Conservation (phyloP, 2,888 invertebrate species). For the Synergus japonicus region DNA sequence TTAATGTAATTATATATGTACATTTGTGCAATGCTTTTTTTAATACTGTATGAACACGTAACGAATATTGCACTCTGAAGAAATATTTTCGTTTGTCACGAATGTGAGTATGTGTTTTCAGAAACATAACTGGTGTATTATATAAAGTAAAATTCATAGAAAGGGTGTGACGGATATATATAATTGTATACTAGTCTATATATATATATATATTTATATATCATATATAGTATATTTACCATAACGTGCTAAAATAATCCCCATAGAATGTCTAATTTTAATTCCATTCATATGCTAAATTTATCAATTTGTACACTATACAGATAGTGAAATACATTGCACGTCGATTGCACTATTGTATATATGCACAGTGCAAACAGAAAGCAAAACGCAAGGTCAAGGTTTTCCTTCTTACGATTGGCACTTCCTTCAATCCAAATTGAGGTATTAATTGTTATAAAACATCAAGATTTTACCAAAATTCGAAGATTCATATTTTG, state of each 20-base stretch:
- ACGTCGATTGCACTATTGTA: slow-evolving; percentile 1
- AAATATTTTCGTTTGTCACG: neutral
- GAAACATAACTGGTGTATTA: neutral
- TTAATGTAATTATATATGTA: too few species aligned
- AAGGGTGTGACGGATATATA: neutral
- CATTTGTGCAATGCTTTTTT: too few species aligned
- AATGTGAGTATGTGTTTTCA: too few species aligned
- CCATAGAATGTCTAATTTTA: neutral
- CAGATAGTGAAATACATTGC: neutral
- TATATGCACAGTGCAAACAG: neutral
- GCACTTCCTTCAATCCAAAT: neutral
- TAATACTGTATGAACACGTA: neutral
- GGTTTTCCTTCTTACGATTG: neutral
- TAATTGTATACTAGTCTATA: neutral
- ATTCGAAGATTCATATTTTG: too few species aligned
- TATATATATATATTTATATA: neutral
- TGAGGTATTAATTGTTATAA: neutral
- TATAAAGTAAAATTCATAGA: neutral
- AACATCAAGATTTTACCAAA: too few species aligned
- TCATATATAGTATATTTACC: neutral
- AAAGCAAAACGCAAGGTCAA: neutral
- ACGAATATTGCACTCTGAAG: neutral
- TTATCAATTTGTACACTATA: neutral
- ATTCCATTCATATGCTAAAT: neutral
- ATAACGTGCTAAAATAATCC: neutral